These are phyloP conservation scores for Ditula angustiorana DNA, from an alignment of 2,888 invertebrate species.

Conservation along the genomic window DNA sequence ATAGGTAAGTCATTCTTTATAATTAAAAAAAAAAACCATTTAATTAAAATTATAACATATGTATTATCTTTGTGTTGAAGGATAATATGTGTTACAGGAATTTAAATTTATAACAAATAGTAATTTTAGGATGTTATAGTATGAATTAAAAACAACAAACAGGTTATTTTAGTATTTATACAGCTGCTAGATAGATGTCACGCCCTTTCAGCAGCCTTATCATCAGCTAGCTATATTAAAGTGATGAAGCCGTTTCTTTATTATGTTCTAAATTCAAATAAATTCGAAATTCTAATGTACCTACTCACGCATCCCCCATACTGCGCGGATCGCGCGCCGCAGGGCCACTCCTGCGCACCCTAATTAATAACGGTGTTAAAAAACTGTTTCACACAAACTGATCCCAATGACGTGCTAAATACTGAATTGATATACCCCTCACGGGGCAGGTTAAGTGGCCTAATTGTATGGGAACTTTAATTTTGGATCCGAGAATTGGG, in stretches of 20 bases:
- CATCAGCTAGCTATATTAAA: background rate
- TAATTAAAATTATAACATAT: too few species aligned
- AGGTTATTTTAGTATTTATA: too few species aligned
- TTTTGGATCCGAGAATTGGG: background rate
- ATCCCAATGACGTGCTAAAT: conserved; percentile 58
- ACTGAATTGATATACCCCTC: conserved; percentile 55
- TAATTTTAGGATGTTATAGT: too few species aligned
- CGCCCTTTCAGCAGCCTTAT: too few species aligned
- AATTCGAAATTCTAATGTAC: background rate
- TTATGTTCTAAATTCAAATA: conserved; percentile 20
- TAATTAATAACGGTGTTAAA: conserved; percentile 50
- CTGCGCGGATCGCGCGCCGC: conserved; percentile 59
- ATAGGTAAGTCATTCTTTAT: too few species aligned
- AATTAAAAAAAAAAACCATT: too few species aligned
- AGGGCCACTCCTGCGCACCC: conserved; percentile 57
- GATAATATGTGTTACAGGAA: too few species aligned
- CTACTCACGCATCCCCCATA: conserved; percentile 54
- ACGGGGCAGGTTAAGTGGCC: conserved; percentile 60
- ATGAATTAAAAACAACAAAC: too few species aligned
- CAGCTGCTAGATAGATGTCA: too few species aligned
- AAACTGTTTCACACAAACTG: conserved; percentile 60
- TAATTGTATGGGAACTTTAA: conserved; percentile 50
- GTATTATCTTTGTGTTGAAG: too few species aligned
- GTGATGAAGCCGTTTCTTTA: background rate
- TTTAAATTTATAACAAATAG: too few species aligned